Evolutionary conservation across 2,888 invertebrate species (phyloP).

Genomic region (Lithophane socia): DNA sequence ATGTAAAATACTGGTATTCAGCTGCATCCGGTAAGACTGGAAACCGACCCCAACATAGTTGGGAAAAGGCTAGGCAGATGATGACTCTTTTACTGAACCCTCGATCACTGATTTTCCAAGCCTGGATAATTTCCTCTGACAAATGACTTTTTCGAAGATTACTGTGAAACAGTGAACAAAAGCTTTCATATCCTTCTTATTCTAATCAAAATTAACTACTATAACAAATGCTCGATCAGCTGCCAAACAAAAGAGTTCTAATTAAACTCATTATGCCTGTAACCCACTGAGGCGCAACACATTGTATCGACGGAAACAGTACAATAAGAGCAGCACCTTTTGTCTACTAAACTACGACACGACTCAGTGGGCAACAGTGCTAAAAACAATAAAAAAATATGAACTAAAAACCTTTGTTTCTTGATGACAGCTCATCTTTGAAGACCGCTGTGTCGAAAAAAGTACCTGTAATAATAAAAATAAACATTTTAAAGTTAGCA

Average conservation of each 20-base stretch:
- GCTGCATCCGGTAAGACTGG: too few relatives aligned
- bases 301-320: conserved; percentile 37
- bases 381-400: conserved; percentile 19
- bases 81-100: neutral
- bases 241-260: conserved; percentile 22
- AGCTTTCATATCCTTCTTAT: neutral
- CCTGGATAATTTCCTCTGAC: neutral
- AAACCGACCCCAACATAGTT: too few relatives aligned
- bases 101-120: neutral
- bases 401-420: conserved; percentile 28
- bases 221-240: conserved; percentile 12
- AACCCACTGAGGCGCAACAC: conserved; percentile 43
- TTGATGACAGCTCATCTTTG: conserved; percentile 31
- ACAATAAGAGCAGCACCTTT: conserved; percentile 49
- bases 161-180: neutral
- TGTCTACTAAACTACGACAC: conserved; percentile 40
- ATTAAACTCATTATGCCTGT: conserved; percentile 44
- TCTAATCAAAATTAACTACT: conserved; percentile 9
- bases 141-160: neutral
- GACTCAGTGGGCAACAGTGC: conserved; percentile 48
- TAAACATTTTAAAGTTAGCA: conserved; percentile 26
- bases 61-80: too few relatives aligned
- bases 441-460: conserved; percentile 22
- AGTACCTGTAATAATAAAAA: conserved; percentile 67
- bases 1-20: too few relatives aligned